Evolutionary conservation across 1,140 invertebrate genomes (phyloP), one percentile per base, ranked within the genome.

Genomic region (Halyomorpha halys): DNA sequence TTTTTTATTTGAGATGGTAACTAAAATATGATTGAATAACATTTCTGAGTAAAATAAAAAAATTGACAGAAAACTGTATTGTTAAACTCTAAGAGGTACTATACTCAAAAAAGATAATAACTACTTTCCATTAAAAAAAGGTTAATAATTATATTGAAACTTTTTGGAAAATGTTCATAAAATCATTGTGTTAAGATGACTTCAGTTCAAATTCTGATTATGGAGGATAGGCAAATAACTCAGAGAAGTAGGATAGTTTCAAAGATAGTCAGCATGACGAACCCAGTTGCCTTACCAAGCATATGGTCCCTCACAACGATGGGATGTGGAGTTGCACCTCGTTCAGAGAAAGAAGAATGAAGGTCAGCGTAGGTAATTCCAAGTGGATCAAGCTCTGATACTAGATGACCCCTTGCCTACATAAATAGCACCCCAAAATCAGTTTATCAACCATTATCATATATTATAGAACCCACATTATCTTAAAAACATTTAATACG

Each of bases 361-460:
- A 80, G 73, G 68, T 79, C 77, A 54, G 75, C 75, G 70, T 74
- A 76, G 70, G 78, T 86, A 78, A 91, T 90, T 80, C 85, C 85
- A 73, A 98, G 82, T 70, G 95, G 95, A 82, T 98, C 94, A 80
- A 96, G 78, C 77, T 92, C 88, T 71, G 95, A 90, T 72, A 92
- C 89, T 79, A 94, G 86, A 81, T 98, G 95, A 76, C 95, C 95
- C 76, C 92, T 87, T 75, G 91, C 87, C 92, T 97, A 81, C 73
- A 30, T 72, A 56, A 65, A 65, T 56, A 44, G 47, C 64, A 62
- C 60, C 56, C 60, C 39, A 39, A 66, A 19, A 19, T 21, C 8
- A 53, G 18, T 53, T 25, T 9, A 53, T 6, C 8, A 53, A 53
- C 18, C 27, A 27, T 27, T 27, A 34, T 21, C 21, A 59, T 15